Evolutionary conservation across 1,140 invertebrate genomes (phyloP), one percentile per base, ranked within the genome.

Genomic region (Drosophila persimilis): DNA sequence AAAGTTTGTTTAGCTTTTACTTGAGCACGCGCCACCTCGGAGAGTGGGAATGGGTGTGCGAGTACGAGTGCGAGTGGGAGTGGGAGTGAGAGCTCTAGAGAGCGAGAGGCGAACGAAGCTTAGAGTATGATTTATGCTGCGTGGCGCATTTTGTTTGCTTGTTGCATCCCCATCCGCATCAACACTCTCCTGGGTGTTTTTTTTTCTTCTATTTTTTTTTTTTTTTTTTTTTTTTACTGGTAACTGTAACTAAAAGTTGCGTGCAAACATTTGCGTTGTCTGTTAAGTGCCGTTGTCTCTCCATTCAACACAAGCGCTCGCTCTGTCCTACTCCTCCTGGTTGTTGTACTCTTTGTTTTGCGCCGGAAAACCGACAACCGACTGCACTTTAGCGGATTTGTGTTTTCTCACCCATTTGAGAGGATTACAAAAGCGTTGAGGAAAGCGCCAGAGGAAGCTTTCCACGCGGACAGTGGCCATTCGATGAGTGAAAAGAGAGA

Each of bases 381-480:
- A 75, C 71, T 85, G 80, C 80, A 85, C 81, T 85, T 85, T 85
- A 80, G 77, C 80, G 80, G 80, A 85, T 85, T 85, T 85, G 80
- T 85, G 80, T 85, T 85, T 85, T 85, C 81, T 85, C 81, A 79
- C 80, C 80, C 80, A 85, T 85, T 85, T 85, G 81, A 77, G 80
- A 71, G 80, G 80, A 85, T 85, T 85, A 85, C 76, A 84, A 79
- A 65, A 63, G 72, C 80, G 72, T 50, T 50, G 54, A 58, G 54
- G 45, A 59, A 65, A 74, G 58, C 79, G 63, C 62, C 62, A 62
- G 41, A 61, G 66, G 48, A 72, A 84, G 69, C 63, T 52, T 56
- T 22, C 8, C 5, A 26, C 24, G 31, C 29, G 20, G 11, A 50
- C 51, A 56, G 63, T 69, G 26, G 3, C 24, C 2, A 24, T 50